phyloP scores from a whole-genome alignment of 2,797 vertebrate genomes.

The Podarcis lilfordi region DNA sequence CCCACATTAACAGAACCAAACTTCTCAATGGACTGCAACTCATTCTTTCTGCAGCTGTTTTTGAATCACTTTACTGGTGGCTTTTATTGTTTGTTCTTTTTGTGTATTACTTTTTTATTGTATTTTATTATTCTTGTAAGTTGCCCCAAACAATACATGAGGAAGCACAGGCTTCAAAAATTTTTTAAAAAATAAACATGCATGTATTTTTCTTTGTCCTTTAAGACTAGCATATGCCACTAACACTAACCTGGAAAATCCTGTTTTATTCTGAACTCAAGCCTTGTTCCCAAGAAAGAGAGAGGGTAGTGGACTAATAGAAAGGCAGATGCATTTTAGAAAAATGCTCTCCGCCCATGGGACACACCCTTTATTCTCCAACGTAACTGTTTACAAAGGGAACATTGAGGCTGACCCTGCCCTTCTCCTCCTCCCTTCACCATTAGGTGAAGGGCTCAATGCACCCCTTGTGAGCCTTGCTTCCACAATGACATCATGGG shows the following conservation, averaged over 20 bases:
- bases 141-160: too few species aligned
- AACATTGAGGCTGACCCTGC: constrained; percentile 16
- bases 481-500: constrained; percentile 65
- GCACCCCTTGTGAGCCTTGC: constrained; percentile 57
- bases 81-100: neutral
- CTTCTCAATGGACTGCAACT: too few species aligned
- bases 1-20: too few species aligned
- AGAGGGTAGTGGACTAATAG: fast-evolving
- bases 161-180: neutral
- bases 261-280: neutral
- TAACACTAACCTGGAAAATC: neutral
- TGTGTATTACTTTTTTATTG: neutral
- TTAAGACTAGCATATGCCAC: neutral
- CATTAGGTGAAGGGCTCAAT: constrained; percentile 44
- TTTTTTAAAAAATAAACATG: neutral
- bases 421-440: neutral
- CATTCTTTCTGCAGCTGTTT: too few species aligned
- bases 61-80: neutral
- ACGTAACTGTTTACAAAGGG: constrained; percentile 15
- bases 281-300: fast-evolving
- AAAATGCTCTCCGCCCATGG: neutral
- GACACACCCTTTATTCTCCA: neutral
- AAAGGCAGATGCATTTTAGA: fast-evolving
- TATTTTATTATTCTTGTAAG: too few species aligned
- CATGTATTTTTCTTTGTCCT: neutral